Evolutionary conservation across 2,797 vertebrate species (phyloP), one percentile per base, ranked within the genome.

Genomic region (Coregonus suidteri): DNA sequence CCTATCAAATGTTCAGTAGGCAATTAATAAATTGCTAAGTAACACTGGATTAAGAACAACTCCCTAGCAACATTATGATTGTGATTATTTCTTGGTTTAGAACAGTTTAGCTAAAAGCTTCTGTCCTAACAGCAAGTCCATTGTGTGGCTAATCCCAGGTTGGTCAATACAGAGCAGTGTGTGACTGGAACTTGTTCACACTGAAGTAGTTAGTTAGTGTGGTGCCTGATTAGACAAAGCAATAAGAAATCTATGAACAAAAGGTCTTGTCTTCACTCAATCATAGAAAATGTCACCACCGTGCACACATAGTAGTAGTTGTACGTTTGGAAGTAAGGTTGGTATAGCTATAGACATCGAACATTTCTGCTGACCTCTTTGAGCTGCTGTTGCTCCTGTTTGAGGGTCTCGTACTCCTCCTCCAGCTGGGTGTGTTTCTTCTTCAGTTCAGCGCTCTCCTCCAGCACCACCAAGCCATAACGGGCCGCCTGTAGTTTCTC

Each of bases 401-500:
- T 95, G n/a, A 96, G 88, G 7, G 76, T 72, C 75, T 96, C 95
- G 15, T 95, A 91, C 66, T 97, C 95, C 75, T 94, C 92, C 83
- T 97, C 96, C 83, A 96, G 92, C 71, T 95, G 95, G 73, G 85
- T 81, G 84, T 94, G 91, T 81, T 92, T 95, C 68, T 73, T 89
- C 89, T 95, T 95, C 35, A 96, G 88, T 2, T 91, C 90, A 0
- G 93, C 85, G 20, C 94, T 96, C 84, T 97, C 95, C 87, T 97
- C 95, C 78, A 97, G 83, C 74, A 96, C 95, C 2, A 92, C 96
- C 80, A 97, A 90, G 25, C 96, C 96, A 6, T 96, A 97, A 11
- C 95, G 94, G 0, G 96, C 96, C 0, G 96, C 96, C 88, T 96
- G 96, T 2, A 95, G 93, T 87, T 97, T 96, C 85, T 96, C 94